These are phyloP conservation scores for Pterostichus niger DNA, from an alignment of 2,888 invertebrate species.

Conservation along the genomic window DNA sequence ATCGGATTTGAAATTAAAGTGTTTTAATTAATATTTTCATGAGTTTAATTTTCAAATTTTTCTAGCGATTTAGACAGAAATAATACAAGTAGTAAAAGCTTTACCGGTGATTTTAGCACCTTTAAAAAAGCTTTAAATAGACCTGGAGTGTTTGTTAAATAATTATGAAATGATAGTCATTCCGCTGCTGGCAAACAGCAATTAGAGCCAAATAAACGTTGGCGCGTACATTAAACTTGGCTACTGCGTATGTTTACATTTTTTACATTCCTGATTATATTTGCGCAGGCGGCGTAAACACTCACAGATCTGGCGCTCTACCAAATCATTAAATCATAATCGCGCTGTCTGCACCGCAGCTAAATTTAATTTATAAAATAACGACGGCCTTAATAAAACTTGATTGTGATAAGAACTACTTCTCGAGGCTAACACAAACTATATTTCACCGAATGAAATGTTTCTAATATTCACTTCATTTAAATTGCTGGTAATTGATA, in stretches of 20 bases:
- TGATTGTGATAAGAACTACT: not conserved
- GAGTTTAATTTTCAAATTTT: no score
- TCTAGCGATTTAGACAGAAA: not conserved
- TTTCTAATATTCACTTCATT: no score
- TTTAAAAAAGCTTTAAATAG: not conserved
- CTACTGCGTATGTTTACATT: conserved; percentile 56
- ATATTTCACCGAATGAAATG: no score
- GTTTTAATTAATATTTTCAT: no score
- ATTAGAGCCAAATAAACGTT: conserved; percentile 30
- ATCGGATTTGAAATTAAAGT: no score
- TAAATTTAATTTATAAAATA: conserved; percentile 1
- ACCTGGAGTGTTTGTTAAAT: not conserved
- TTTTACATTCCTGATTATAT: conserved; percentile 56
- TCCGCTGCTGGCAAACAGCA: conserved; percentile 2
- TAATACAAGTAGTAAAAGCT: not conserved
- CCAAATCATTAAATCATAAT: conserved; percentile 48
- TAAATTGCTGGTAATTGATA: no score
- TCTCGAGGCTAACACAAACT: not conserved
- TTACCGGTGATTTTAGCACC: not conserved
- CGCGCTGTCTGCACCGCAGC: not conserved
- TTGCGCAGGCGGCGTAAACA: conserved; percentile 43
- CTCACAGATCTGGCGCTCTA: conserved; percentile 6
- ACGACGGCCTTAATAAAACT: not conserved
- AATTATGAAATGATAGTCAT: conserved; percentile 12
- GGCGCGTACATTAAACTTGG: conserved; percentile 61